Base-by-base conservation (phyloP, 2,888 invertebrate species). In the Brenthis hecate region DNA sequence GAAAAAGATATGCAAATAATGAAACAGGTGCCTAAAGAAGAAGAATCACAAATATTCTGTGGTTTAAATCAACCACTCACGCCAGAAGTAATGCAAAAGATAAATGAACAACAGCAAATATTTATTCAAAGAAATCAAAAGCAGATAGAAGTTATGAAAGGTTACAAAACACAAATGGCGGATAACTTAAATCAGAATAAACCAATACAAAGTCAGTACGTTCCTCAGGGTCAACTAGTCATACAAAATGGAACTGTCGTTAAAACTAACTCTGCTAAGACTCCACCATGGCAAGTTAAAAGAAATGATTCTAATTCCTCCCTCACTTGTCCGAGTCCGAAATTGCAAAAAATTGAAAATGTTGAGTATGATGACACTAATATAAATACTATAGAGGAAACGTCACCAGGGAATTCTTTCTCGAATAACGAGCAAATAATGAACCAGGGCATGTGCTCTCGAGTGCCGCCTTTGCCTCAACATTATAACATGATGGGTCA, bases 401-500 rank as follows among this genome's bases (percentile, higher is more conserved):
- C 87, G 4, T 77, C 84, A 53, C 81, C 86, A 28, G 85, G 82
- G 32, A 87, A 83, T 74, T 85, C 86, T 0, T 90, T 85, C 72
- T 77, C 85, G 6, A 86, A 81, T 72, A 88, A 83, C 71, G 90
- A 91, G 51, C 85, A 85, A 71, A 73, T 79, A 0, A 80, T 85
- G 73, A 87, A 86, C n/a, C 94, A 93, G 76, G 93, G 92, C 51
- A 93, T 94, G 78, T 95, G 95, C 76, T 94, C 96, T 71, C 93
- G 96, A 71, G 96, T 96, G 13, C 96, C 96, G 23, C 96, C 96
- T 0, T 83, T 96, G 56, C 96, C 96, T 74, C 96, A 95, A 80
- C 95, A 96, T 80, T 92, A 92, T 72, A 87, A 88, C 61, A 87
- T 91, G 84, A 81, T 91, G 80, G 81, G 84, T 14, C 89, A 94